These are phyloP conservation scores for Tryphoninae sp. DNA, from an alignment of 2,888 invertebrate species.

Conservation along the genomic window DNA sequence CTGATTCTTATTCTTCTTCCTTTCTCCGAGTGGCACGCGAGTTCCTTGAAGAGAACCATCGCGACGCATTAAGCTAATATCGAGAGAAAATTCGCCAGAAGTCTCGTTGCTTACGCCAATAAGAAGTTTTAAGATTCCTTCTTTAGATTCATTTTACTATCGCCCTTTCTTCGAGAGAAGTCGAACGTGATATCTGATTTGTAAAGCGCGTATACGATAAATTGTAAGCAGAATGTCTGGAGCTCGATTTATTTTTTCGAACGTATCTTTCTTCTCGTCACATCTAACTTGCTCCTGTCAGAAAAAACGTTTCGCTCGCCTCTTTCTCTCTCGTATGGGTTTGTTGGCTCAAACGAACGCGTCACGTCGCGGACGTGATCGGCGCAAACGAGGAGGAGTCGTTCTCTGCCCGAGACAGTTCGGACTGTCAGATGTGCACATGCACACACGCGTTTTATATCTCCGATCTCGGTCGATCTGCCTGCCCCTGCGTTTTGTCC, in stretches of 20 bases:
- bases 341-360: constrained; percentile 63
- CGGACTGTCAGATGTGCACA: constrained; percentile 41
- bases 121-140: not conserved
- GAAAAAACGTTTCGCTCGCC: constrained; percentile 32
- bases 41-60: constrained; percentile 1
- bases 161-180: not conserved
- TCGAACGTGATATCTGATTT: constrained; percentile 31
- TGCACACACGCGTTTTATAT: constrained; percentile 50
- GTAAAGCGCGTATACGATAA: constrained; percentile 13
- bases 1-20: constrained; percentile 31
- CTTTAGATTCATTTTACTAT: constrained; percentile 2
- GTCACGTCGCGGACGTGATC: constrained; percentile 74
- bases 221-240: constrained; percentile 4
- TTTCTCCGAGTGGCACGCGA: constrained; percentile 43
- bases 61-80: constrained; percentile 7
- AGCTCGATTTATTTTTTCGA: constrained; percentile 8
- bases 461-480: constrained; percentile 61
- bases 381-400: constrained; percentile 74
- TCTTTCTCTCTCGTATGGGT: constrained; percentile 30
- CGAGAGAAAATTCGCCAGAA: constrained; percentile 9
- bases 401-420: constrained; percentile 57
- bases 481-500: constrained; percentile 48
- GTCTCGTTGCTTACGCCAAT: not conserved
- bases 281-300: constrained; percentile 19
- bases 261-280: constrained; percentile 21